A percentile compares a stretch with the other conserved stretches of the same genome.
phyloP scores from a whole-genome alignment of 2,888 invertebrate genomes.

The Endotricha flammealis region DNA sequence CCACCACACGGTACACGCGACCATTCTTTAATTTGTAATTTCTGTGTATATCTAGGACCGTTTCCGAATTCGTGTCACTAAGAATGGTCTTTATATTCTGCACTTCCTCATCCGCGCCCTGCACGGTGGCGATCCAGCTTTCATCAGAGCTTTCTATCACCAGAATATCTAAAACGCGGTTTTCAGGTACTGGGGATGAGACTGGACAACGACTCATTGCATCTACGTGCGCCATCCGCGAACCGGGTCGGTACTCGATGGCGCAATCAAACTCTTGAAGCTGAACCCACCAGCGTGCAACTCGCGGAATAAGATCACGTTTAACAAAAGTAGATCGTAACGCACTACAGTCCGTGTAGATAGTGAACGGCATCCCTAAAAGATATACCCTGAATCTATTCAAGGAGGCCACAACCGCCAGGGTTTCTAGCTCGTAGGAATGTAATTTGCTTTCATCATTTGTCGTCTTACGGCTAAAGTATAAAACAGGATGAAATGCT shows the following conservation, averaged over 20 bases:
- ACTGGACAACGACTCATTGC: constrained; percentile 18
- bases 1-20: too few relatives aligned
- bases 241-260: constrained; percentile 12
- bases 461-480: constrained; percentile 15
- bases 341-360: constrained; percentile 8
- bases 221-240: constrained; percentile 18
- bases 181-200: not conserved
- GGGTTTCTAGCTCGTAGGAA: constrained; percentile 14
- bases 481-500: not conserved
- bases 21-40: constrained; percentile 12
- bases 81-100: constrained; percentile 3
- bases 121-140: constrained; percentile 9
- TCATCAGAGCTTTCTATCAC: not conserved
- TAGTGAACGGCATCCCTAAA: constrained; percentile 1
- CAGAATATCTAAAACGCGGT: constrained; percentile 3
- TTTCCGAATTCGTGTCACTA: not conserved
- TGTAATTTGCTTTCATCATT: constrained; percentile 11
- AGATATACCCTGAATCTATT: constrained; percentile 3
- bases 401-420: constrained; percentile 9
- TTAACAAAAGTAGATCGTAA: constrained; percentile 4
- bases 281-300: not conserved
- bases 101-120: constrained; percentile 6
- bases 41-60: not conserved
- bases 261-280: constrained; percentile 4
- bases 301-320: too few relatives aligned